Base-by-base conservation (phyloP, 2,888 invertebrate genomes). In the Apamea crenata region DNA sequence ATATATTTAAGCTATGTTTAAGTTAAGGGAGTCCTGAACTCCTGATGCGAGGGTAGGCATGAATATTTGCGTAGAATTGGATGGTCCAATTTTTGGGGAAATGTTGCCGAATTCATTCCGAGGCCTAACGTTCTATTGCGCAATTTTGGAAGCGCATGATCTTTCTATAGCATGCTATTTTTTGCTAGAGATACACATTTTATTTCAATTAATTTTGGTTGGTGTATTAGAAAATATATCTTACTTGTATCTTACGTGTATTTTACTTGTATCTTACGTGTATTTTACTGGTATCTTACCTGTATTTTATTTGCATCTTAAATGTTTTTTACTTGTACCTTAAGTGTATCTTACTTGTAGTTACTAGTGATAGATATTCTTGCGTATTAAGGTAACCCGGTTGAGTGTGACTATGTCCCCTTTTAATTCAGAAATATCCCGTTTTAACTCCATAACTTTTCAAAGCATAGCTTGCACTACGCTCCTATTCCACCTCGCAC, bases 1-100 rank as follows among this genome's bases (percentile, higher is more conserved):
- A 83, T 36, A 85, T 86, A 77, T 83, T 79, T 36, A 86, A 68
- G 83, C 63, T 73, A 68, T 71, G 66, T 56, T 82, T 56, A 63
- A 56, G 61, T 67, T 59, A 75, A 65, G 44, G 32, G 66, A 59
- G 40, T 21, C 4, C 3, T 71, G 59, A 66, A 36, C 36, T 53
- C 32, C 47, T 81, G 63, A 81, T 61, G 59, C 50, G 61, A 71
- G 66, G 66, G 61, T 32, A 65, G 53, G 10, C 16, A 78, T 81
- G 53, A 81, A 83, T 81, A 56, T 83, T 78, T 78, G 40, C 16
- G 4, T 21, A 50, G 47, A 83, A 61, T 25, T 14, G 21, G n/a
- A 83, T 47, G 61, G 32, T 0, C 4, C 67, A 32, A 36, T 67
- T 25, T 77, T 76, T 29, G 21, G 56, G 36, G 69, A 21, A 53